Percentiles rank a stretch among this genome's conserved stretches.
These are phyloP conservation scores for Cryptus viduatorius DNA, from an alignment of 2,888 invertebrate species.

Conservation along the genomic window DNA sequence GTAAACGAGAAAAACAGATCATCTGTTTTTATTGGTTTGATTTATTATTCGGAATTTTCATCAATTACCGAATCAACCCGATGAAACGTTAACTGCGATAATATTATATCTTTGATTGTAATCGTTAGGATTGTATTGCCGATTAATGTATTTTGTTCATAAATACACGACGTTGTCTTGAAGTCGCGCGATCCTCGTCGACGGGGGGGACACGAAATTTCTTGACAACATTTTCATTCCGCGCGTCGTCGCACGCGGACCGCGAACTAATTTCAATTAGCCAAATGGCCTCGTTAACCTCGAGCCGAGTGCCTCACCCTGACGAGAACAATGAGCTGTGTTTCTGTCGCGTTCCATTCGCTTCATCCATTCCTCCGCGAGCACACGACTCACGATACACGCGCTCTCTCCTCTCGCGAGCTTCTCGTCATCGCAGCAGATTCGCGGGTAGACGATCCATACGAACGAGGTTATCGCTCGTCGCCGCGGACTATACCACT, in stretches of 20 bases:
- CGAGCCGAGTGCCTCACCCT: conserved; percentile 57
- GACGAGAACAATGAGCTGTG: conserved; percentile 47
- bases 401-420: conserved; percentile 9
- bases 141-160: not conserved
- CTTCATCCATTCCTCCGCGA: conserved; percentile 6
- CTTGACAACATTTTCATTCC: conserved; percentile 64
- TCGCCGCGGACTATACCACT: conserved; percentile 5
- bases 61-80: no score
- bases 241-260: conserved; percentile 71
- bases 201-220: conserved; percentile 15
- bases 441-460: conserved; percentile 52
- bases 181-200: not conserved
- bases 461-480: conserved; percentile 61
- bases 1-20: no score
- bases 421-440: conserved; percentile 24
- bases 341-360: conserved; percentile 33
- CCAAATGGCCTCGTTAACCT: conserved; percentile 69
- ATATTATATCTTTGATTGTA: no score
- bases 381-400: not conserved
- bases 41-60: no score
- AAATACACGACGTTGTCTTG: not conserved
- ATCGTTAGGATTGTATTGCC: no score
- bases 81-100: no score
- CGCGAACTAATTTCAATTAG: conserved; percentile 71
- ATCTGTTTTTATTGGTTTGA: no score